Conservation (phyloP, 1,140 invertebrate species). For the Caenorhabditis remanei region DNA sequence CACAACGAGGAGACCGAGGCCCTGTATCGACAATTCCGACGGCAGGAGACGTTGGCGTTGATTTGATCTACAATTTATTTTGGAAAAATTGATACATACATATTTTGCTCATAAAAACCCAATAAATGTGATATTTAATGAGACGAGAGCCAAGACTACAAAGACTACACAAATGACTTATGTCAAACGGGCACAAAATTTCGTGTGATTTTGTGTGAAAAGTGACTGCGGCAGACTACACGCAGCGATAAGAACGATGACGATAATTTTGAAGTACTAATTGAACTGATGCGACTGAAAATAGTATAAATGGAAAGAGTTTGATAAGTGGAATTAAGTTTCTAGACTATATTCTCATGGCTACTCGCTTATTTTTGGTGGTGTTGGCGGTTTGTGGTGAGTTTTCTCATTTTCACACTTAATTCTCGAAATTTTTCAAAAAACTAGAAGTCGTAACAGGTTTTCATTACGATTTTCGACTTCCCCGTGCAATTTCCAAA, state of each 20-base stretch:
- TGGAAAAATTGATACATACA: background rate
- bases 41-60: slow-evolving; percentile 31
- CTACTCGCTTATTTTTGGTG: background rate
- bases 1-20: slow-evolving; percentile 47
- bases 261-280: background rate
- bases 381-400: background rate
- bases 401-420: background rate
- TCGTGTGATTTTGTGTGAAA: background rate
- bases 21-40: slow-evolving; percentile 23
- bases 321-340: background rate
- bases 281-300: background rate
- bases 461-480: too few relatives aligned
- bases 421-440: too few relatives aligned
- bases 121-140: too few relatives aligned
- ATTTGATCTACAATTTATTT: background rate
- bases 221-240: background rate
- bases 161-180: too few relatives aligned
- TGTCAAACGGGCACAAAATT: too few relatives aligned
- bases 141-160: too few relatives aligned
- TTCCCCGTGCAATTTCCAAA: background rate
- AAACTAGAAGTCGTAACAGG: too few relatives aligned
- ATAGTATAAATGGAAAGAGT: background rate
- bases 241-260: background rate
- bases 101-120: background rate
- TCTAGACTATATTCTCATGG: background rate